Evolutionary conservation across 2,888 invertebrate species (phyloP).

Genomic region (Drosophila dives): DNA sequence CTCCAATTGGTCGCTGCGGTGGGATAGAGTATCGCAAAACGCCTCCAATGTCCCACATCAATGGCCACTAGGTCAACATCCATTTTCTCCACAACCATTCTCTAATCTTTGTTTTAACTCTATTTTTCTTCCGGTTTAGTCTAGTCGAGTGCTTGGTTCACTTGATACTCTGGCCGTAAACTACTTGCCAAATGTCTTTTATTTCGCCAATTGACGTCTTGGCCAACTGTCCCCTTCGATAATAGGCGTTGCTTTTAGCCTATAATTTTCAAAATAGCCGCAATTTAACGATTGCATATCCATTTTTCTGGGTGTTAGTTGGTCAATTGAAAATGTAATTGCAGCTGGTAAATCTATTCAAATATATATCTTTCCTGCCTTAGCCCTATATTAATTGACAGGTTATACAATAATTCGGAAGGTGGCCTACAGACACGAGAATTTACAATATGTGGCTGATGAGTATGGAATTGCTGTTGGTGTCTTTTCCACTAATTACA

Average conservation of each 20-base stretch:
- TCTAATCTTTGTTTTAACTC: constrained; percentile 1
- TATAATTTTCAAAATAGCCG: constrained; percentile 68
- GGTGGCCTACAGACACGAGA: constrained; percentile 5
- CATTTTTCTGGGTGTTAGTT: constrained; percentile 10
- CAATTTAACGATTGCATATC: constrained; percentile 1
- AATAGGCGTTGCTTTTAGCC: constrained; percentile 35
- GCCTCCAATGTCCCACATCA: constrained; percentile 80
- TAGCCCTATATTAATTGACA: not conserved
- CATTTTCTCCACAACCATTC: constrained; percentile 55
- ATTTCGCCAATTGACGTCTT: constrained; percentile 53
- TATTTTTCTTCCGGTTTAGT: constrained; percentile 2
- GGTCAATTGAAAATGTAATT: constrained; percentile 10
- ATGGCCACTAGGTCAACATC: constrained; percentile 74
- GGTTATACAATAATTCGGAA: not conserved
- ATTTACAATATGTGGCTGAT: not conserved
- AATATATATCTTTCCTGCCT: not conserved
- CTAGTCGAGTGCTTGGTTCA: constrained; percentile 24
- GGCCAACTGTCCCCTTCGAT: constrained; percentile 38
- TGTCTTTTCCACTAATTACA: not conserved
- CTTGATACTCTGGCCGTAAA: constrained; percentile 57
- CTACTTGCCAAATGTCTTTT: constrained; percentile 66
- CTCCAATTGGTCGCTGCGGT: constrained; percentile 68
- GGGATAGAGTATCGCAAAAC: constrained; percentile 75
- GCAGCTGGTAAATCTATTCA: not conserved
- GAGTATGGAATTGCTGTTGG: not conserved